Percentiles rank a stretch among this genome's conserved stretches.
Conservation (phyloP, 2,113 vertebrate genomes). For the Pitta sordida region DNA sequence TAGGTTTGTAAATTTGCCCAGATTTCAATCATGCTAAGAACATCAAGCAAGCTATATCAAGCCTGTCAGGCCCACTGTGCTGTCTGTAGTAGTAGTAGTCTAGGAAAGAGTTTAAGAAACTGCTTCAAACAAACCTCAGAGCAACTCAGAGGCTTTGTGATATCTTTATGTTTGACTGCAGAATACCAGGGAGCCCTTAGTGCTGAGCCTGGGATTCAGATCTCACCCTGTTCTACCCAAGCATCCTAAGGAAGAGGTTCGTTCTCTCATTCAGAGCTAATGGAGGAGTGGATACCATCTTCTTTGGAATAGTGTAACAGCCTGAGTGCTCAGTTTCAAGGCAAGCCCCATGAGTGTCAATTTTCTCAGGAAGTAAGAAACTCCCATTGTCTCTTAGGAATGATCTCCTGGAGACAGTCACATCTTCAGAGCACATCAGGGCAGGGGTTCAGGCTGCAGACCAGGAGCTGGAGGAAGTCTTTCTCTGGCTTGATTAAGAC, state of each 20-base stretch:
- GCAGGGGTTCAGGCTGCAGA: background rate
- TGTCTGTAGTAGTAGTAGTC: background rate
- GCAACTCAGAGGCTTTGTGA: background rate
- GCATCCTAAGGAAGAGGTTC: background rate
- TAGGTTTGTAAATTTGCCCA: background rate
- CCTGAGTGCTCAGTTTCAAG: background rate
- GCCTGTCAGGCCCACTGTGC: background rate
- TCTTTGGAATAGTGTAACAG: background rate
- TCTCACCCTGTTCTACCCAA: background rate
- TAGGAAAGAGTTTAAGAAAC: background rate
- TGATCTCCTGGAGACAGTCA: background rate
- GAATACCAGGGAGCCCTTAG: background rate
- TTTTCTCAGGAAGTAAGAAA: background rate
- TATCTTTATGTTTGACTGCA: background rate
- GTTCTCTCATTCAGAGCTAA: background rate
- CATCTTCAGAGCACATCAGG: background rate
- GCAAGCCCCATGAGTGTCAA: background rate
- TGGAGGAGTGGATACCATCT: background rate
- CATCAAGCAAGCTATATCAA: background rate
- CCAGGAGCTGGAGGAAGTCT: rapidly evolving
- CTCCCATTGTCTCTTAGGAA: background rate
- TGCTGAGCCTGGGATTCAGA: background rate
- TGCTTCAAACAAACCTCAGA: background rate
- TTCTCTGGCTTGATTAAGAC: background rate
- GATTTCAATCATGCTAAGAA: background rate